These are phyloP conservation scores for Bombus soroeensis DNA, from an alignment of 1,140 invertebrate species.

Conservation along the genomic window DNA sequence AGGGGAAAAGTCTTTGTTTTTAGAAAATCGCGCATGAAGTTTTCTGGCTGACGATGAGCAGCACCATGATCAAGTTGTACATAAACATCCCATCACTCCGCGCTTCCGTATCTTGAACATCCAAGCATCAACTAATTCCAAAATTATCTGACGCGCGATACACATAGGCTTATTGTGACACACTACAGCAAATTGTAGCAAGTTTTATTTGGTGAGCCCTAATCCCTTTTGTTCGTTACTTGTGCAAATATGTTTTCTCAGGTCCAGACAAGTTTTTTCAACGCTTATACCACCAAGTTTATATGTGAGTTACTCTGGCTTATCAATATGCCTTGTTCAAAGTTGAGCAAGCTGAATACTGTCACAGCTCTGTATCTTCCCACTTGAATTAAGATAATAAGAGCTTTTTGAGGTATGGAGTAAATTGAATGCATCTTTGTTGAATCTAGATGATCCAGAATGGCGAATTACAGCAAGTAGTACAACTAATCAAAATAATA, in stretches of 20 bases:
- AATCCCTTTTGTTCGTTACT: slow-evolving; percentile 52
- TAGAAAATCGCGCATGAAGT: slow-evolving; percentile 63
- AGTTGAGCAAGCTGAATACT: background rate
- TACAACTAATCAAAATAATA: slow-evolving; percentile 13
- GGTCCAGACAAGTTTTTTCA: slow-evolving; percentile 49
- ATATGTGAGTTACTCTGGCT: background rate
- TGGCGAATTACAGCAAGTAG: slow-evolving; percentile 42
- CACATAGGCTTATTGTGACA: slow-evolving; percentile 29
- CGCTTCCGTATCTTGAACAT: slow-evolving; percentile 45
- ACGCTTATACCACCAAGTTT: slow-evolving; percentile 6
- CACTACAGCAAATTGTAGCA: slow-evolving; percentile 35
- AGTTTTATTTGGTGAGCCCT: slow-evolving; percentile 61
- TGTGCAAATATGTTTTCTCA: slow-evolving; percentile 65
- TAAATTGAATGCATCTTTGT: slow-evolving; percentile 26
- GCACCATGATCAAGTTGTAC: slow-evolving; percentile 34
- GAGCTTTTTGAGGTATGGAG: slow-evolving; percentile 33
- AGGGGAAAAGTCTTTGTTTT: slow-evolving; percentile 67
- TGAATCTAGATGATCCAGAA: slow-evolving; percentile 36
- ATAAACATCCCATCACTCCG: slow-evolving; percentile 47
- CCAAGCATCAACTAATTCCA: slow-evolving; percentile 38
- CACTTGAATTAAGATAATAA: slow-evolving; percentile 28
- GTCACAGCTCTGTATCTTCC: background rate
- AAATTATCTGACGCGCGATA: slow-evolving; percentile 30
- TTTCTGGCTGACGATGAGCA: slow-evolving; percentile 37
- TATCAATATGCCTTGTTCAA: slow-evolving; percentile 2